Evolutionary conservation across 2,888 invertebrate genomes (phyloP).

Genomic region (Pasiphila rectangulata): DNA sequence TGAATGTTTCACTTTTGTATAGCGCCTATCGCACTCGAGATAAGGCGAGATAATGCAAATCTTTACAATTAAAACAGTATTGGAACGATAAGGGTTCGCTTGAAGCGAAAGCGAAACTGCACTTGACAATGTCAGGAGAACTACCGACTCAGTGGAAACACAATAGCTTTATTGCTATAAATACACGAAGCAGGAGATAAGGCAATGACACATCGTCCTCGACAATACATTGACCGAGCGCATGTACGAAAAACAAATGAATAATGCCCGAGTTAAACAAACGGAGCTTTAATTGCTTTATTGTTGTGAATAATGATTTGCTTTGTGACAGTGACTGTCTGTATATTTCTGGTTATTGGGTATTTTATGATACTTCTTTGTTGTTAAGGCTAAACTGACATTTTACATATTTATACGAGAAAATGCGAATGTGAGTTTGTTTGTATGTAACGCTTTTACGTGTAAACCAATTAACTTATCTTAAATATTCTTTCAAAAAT

Average conservation of each 20-base stretch:
- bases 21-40: constrained; percentile 15
- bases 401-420: too few species aligned
- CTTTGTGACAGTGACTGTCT: not conserved
- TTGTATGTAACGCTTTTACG: too few species aligned
- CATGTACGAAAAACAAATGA: constrained; percentile 31
- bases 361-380: too few species aligned
- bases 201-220: constrained; percentile 70
- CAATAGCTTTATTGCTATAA: constrained; percentile 58
- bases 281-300: constrained; percentile 12
- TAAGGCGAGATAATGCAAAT: constrained; percentile 30
- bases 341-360: not conserved
- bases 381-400: not conserved
- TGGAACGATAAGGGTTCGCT: constrained; percentile 43
- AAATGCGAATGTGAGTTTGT: too few species aligned
- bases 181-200: constrained; percentile 60
- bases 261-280: constrained; percentile 4
- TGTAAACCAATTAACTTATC: too few species aligned
- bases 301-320: constrained; percentile 14
- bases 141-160: constrained; percentile 49
- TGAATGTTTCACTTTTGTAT: constrained; percentile 36
- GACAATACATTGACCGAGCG: constrained; percentile 55
- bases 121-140: constrained; percentile 42
- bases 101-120: constrained; percentile 62
- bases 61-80: constrained; percentile 32
- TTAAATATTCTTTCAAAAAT: too few species aligned